Conservation (phyloP, 2,113 vertebrate species). For the Microtus ochrogaster region DNA sequence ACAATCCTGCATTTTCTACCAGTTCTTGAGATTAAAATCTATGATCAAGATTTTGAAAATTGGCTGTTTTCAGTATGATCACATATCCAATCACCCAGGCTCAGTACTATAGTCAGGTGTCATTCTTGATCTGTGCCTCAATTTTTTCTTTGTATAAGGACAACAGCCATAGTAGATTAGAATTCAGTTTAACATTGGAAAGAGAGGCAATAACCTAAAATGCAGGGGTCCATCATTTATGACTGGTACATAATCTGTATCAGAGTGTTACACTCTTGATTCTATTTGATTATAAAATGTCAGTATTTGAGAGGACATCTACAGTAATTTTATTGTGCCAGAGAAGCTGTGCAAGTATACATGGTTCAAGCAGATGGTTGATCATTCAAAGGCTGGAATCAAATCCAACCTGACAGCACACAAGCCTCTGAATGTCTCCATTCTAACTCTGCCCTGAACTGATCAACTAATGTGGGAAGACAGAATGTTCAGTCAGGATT, state of each 20-base stretch:
- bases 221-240: neutral
- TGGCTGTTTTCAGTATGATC: neutral
- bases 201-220: neutral
- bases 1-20: neutral
- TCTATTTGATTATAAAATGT: neutral
- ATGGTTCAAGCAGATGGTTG: neutral
- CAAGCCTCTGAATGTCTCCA: neutral
- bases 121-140: neutral
- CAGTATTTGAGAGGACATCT: neutral
- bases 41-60: neutral
- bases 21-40: neutral
- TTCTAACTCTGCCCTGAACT: neutral
- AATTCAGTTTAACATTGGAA: neutral
- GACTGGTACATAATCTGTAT: neutral
- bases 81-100: fast-evolving
- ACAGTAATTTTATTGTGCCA: neutral
- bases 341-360: neutral
- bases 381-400: neutral
- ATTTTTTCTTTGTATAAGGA: neutral
- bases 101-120: neutral
- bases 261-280: neutral
- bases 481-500: neutral
- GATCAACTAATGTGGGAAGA: neutral
- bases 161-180: neutral
- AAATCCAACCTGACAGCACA: neutral